Conservation (phyloP, 2,888 invertebrate genomes). For the Parthenolecanium corni region DNA sequence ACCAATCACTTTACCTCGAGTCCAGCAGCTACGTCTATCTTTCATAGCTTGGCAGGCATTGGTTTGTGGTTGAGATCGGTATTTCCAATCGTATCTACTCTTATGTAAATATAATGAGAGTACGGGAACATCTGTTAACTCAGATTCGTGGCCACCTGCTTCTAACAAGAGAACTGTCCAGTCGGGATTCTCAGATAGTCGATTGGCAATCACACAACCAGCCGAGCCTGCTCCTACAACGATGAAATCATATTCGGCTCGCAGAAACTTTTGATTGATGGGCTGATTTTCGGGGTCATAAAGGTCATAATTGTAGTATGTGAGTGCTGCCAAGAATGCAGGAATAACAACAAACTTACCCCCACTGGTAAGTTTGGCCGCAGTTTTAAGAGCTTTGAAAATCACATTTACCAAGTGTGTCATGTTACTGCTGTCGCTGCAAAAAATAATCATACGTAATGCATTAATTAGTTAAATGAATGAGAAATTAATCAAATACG, state of each 20-base stretch:
- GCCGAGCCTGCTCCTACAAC: slow-evolving; percentile 75
- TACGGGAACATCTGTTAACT: slow-evolving; percentile 74
- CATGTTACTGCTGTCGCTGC: no score
- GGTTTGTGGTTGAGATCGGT: slow-evolving; percentile 71
- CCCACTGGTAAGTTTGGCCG: slow-evolving; percentile 55
- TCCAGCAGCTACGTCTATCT: slow-evolving; percentile 76
- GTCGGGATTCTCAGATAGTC: slow-evolving; percentile 61
- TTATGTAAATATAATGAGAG: slow-evolving; percentile 79
- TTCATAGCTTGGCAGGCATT: slow-evolving; percentile 78
- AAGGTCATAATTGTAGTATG: slow-evolving; percentile 73
- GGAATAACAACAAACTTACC: slow-evolving; percentile 61
- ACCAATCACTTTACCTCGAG: slow-evolving; percentile 50
- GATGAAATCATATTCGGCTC: slow-evolving; percentile 67
- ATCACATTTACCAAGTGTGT: slow-evolving; percentile 29
- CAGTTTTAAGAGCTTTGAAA: slow-evolving; percentile 50
- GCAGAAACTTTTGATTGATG: slow-evolving; percentile 52
- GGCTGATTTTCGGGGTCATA: slow-evolving; percentile 75
- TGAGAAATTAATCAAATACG: no score
- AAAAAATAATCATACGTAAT: no score
- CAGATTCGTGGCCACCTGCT: slow-evolving; percentile 78
- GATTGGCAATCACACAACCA: slow-evolving; percentile 69
- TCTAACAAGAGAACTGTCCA: slow-evolving; percentile 72
- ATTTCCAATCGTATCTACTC: slow-evolving; percentile 84
- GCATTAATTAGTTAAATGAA: no score
- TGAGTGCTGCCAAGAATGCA: slow-evolving; percentile 59